Base-by-base conservation (phyloP, 92 coral and sea anemone genomes). In the Porites lobata region DNA sequence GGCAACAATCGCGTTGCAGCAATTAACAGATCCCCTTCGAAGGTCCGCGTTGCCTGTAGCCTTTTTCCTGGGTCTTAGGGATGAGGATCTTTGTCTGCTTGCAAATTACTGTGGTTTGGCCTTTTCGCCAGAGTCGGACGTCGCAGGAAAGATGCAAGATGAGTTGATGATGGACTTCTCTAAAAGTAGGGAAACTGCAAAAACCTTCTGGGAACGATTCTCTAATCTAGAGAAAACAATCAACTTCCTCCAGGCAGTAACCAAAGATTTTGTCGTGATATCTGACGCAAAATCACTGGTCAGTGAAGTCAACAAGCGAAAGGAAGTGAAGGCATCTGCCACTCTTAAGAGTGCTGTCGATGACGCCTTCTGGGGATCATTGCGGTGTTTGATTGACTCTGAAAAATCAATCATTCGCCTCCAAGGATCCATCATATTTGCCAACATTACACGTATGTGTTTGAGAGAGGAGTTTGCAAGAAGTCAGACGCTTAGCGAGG, bases 321-420 rank as follows among this genome's bases (percentile, higher is more conserved):
- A 67, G 77, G 87, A 47, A 77, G 59, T 4, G 15, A 22, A 74
- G 32, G n/a, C 24, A 1, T 8, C 52, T n/a, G 72, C 92, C 10
- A 53, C 53, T 6, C 79, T 91, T 62, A 88, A 63, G 63, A 94
- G 87, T 57, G 64, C 78, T 14, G 75, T 76, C n/a, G 68, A 83
- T 61, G 81, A 50, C 1, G 75, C 74, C 65, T 95, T 69, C 95
- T 96, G 98, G 99, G 96, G 93, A 0, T 63, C 85, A 15, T 72
- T 95, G 14, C 56, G 43, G 5, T 56, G 61, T 50, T 87, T 96
- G 6, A 53, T 84, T 9, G 69, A 54, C n/a, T 77, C 85, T 20
- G 85, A 90, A 79, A 32, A 81, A 50, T n/a, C 66, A n/a, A 88
- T 88, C 9, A 54, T 63, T 11, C 73, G 84, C 70, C 51, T 87